Percentiles rank a stretch among this genome's conserved stretches.
phyloP scores from a whole-genome alignment of 2,888 invertebrate species.

The Leptopilina myrica region DNA sequence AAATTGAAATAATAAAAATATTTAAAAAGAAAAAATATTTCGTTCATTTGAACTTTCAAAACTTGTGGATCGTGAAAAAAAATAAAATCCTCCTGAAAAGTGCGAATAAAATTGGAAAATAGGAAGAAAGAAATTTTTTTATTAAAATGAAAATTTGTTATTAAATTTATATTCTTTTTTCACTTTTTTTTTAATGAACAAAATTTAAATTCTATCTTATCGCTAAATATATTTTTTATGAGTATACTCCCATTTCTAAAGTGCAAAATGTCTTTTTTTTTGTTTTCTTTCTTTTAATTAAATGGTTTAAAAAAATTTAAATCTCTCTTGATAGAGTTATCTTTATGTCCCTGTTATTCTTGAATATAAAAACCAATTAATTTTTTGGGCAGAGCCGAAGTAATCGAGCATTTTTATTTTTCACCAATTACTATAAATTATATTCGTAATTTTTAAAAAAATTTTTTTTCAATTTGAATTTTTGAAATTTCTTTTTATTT shows the following conservation, averaged over 20 bases:
- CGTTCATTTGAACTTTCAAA: too few relatives aligned
- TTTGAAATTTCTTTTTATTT: too few relatives aligned
- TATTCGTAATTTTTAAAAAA: too few relatives aligned
- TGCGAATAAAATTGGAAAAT: too few relatives aligned
- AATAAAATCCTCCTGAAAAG: too few relatives aligned
- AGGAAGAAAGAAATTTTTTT: background rate
- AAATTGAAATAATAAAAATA: too few relatives aligned
- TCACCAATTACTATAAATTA: too few relatives aligned
- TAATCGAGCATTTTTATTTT: too few relatives aligned
- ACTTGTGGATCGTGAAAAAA: too few relatives aligned
- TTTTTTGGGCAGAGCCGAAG: background rate
- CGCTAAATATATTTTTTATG: conserved; percentile 14
- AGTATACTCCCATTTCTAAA: conserved; percentile 9
- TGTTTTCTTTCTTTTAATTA: background rate
- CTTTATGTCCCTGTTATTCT: conserved; percentile 1
- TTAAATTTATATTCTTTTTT: background rate
- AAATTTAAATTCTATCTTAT: background rate
- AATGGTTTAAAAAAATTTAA: background rate
- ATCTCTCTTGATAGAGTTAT: background rate
- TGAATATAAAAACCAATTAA: background rate
- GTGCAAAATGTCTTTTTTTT: background rate
- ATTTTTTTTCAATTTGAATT: too few relatives aligned
- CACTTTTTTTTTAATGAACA: background rate
- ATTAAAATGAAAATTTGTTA: background rate
- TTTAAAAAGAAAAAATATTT: too few relatives aligned